Conservation (phyloP, 1,140 invertebrate genomes). For the Thaumatotibia leucotreta region DNA sequence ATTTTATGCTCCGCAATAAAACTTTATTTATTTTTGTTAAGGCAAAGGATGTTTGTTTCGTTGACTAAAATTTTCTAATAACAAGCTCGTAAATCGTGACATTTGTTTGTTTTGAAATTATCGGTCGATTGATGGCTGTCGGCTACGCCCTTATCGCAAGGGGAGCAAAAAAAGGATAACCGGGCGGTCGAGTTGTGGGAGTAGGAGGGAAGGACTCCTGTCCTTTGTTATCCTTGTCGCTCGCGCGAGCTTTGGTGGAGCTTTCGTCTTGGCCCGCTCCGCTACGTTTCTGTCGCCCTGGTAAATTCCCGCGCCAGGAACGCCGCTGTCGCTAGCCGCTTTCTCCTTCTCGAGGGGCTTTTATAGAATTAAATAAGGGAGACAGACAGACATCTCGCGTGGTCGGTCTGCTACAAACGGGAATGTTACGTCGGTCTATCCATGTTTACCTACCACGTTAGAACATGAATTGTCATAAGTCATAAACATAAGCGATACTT, state of each 20-base stretch:
- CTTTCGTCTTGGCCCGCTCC: slow-evolving; percentile 40
- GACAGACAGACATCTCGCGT: no score
- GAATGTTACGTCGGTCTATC: no score
- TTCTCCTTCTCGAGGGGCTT: slow-evolving; percentile 58
- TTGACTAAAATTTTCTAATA: not conserved
- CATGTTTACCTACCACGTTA: no score
- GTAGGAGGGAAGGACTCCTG: slow-evolving; percentile 27
- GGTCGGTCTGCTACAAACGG: no score
- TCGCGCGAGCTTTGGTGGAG: slow-evolving; percentile 56
- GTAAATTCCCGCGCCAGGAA: slow-evolving; percentile 71
- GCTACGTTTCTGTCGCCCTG: slow-evolving; percentile 49
- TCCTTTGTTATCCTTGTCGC: slow-evolving; percentile 42
- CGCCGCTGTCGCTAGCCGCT: slow-evolving; percentile 69
- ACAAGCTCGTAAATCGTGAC: not conserved
- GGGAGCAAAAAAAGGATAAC: not conserved
- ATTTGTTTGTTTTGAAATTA: not conserved
- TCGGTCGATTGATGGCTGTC: not conserved
- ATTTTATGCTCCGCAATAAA: not conserved
- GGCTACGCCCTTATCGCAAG: not conserved
- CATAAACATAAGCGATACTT: no score
- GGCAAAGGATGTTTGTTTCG: not conserved
- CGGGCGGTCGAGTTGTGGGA: slow-evolving; percentile 21
- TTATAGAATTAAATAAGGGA: not conserved
- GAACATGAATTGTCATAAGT: no score
- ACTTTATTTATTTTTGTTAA: not conserved